Evolutionary conservation across 2,797 vertebrate species (phyloP).

Genomic region (Urosaurus nigricauda): DNA sequence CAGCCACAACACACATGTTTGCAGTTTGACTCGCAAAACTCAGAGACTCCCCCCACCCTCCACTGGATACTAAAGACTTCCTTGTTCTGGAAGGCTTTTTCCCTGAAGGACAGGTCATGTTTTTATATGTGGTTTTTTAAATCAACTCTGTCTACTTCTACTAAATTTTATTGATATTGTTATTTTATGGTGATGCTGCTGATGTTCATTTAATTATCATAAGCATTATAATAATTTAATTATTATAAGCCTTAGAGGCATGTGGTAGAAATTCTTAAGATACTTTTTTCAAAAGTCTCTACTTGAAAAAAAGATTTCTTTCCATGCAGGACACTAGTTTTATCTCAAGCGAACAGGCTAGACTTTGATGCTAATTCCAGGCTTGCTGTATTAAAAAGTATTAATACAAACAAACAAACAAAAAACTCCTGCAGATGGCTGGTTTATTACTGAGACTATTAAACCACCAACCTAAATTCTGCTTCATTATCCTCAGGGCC

Average conservation of each 20-base stretch:
- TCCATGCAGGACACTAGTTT: background rate
- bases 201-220: background rate
- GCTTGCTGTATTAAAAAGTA: background rate
- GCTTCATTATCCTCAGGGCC: background rate
- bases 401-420: too few species aligned
- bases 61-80: background rate
- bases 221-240: background rate
- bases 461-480: background rate
- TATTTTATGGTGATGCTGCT: background rate
- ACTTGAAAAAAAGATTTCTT: background rate
- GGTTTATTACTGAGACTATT: fast-evolving
- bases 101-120: background rate
- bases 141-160: background rate
- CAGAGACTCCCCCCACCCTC: background rate
- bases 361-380: background rate
- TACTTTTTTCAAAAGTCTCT: background rate
- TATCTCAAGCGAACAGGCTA: background rate
- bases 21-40: background rate
- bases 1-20: fast-evolving
- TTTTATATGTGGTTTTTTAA: background rate
- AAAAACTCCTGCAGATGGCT: background rate
- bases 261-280: background rate
- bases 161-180: background rate
- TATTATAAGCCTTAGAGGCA: background rate
- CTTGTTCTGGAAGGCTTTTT: background rate